Percentiles rank a stretch among this genome's conserved stretches.
phyloP scores from a whole-genome alignment of 2,113 vertebrate species.

The Hippoglossus stenolepis region DNA sequence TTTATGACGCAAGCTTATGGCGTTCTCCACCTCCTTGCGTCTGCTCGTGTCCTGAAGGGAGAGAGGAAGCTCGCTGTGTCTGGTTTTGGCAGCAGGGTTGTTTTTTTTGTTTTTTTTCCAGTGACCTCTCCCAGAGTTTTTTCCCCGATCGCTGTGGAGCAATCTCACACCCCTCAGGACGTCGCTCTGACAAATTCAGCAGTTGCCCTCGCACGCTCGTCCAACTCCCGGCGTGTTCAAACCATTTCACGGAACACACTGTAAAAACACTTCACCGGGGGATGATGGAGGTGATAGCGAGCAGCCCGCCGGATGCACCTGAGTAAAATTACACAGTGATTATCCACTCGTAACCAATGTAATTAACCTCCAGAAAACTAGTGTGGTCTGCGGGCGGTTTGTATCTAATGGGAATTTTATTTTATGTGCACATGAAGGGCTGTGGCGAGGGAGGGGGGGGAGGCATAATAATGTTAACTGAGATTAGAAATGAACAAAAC shows the following conservation, averaged over 20 bases:
- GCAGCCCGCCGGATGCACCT: constrained; percentile 17
- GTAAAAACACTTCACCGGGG: constrained; percentile 23
- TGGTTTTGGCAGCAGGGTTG: constrained; percentile 45
- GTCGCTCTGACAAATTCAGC: constrained; percentile 44
- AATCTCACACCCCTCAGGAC: constrained; percentile 6
- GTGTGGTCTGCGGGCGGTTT: constrained; percentile 15
- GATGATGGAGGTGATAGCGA: constrained; percentile 29
- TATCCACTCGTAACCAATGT: constrained; percentile 30
- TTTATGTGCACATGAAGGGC: constrained; percentile 6
- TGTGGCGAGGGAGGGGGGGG: constrained; percentile 2
- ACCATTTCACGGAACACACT: constrained; percentile 17
- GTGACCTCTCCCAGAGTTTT: neutral
- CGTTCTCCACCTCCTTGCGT: neutral
- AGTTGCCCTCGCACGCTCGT: constrained; percentile 18
- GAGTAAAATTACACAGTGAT: constrained; percentile 34
- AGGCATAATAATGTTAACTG: neutral
- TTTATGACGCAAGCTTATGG: neutral
- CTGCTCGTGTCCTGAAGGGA: constrained; percentile 17
- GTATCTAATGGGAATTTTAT: constrained; percentile 26
- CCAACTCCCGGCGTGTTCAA: constrained; percentile 24
- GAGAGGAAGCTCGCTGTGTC: constrained; percentile 10
- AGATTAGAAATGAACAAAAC: neutral
- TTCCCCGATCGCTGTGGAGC: constrained; percentile 3
- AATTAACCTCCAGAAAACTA: constrained; percentile 39
- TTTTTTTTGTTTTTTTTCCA: constrained; percentile 29